Base-by-base conservation (phyloP, 2,888 invertebrate species). In the Idaea straminata region DNA sequence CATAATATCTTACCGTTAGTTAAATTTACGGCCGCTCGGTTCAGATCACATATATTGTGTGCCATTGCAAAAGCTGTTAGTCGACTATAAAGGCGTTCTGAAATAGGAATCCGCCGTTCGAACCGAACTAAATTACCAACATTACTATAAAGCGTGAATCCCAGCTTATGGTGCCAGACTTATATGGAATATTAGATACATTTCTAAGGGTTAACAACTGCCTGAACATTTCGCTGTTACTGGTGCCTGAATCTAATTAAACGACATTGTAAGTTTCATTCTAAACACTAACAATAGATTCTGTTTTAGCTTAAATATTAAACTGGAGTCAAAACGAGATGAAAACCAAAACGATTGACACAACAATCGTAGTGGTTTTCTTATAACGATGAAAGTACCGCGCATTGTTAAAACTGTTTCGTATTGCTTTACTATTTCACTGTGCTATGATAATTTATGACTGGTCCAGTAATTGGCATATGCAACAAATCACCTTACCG, bases 111-210 rank as follows among this genome's bases (percentile, higher is more conserved):
- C 57, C 65, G 61, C 68, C 38, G 66, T 76, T 73, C 72, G 74
- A 80, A 75, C 79, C 68, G 68, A 68, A 66, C 72, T 67, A 84
- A 88, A 84, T 85, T 83, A 83, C 82, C 76, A 77, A 79, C 82
- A 85, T 86, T 85, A 84, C 74, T 77, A 80, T 79, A 79, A 79
- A 85, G 83, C 85, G 82, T 84, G 84, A 84, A 86, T 80, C 69
- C 78, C 73, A 74, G 81, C 79, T 84, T 83, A 86, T 86, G 87
- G 84, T 87, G 77, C 75, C 74, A 73, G 83, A 86, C 85, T 63
- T 87, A 86, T 87, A 88, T 81, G 87, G 88, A 73, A 80, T 82
- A 85, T 79, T 78, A 74, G 81, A 77, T 76, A 78, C 72, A 79
- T 79, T 79, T 81, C 79, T 64, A 72, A 74, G 75, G 80, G 79